These are phyloP conservation scores for Nycteola revayana DNA, from an alignment of 2,888 invertebrate genomes.

Conservation along the genomic window DNA sequence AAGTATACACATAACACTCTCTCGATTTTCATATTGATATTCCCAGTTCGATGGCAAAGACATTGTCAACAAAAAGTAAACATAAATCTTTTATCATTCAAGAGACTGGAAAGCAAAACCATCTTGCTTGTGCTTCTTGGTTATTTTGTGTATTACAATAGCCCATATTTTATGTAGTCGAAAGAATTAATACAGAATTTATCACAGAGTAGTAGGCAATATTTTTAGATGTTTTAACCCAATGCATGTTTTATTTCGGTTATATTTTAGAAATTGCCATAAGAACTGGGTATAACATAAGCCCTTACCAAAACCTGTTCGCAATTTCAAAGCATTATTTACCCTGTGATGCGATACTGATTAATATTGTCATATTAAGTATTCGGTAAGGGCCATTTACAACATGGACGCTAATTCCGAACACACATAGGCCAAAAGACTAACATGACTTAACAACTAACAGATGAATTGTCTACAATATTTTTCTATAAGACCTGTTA, in stretches of 20 bases:
- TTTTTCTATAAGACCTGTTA: slow-evolving; percentile 13
- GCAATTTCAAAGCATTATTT: slow-evolving; percentile 30
- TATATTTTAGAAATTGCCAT: no score
- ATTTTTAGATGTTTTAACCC: no score
- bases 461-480: slow-evolving; percentile 30
- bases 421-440: slow-evolving; percentile 42
- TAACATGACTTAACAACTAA: slow-evolving; percentile 43
- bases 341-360: slow-evolving; percentile 54
- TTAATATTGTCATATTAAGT: slow-evolving; percentile 45
- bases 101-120: no score
- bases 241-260: no score
- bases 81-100: no score
- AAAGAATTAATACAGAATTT: no score
- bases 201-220: no score
- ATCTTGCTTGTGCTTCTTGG: no score
- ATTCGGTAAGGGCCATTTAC: slow-evolving; percentile 37
- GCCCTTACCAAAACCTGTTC: slow-evolving; percentile 41
- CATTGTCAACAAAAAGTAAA: no score
- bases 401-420: slow-evolving; percentile 41
- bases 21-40: slow-evolving; percentile 7
- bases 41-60: background rate
- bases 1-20: slow-evolving; percentile 31
- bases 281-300: slow-evolving; percentile 17
- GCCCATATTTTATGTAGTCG: no score
- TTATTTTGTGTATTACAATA: no score